phyloP scores from a whole-genome alignment of 2,797 vertebrate species.

The Ctenosaura bakeri region DNA sequence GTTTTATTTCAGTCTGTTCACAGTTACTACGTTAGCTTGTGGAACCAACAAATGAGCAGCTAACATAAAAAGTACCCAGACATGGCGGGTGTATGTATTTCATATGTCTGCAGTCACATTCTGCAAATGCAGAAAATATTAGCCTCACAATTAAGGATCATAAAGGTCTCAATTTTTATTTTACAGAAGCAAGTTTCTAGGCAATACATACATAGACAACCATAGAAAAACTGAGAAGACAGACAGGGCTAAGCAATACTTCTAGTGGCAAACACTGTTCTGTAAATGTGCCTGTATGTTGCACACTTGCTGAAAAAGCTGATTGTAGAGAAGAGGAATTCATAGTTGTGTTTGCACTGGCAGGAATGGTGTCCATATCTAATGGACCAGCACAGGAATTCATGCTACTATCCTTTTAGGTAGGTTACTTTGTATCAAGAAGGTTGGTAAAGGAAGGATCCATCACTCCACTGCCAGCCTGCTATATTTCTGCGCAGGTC shows the following conservation, averaged over 20 bases:
- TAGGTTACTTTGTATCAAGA: neutral
- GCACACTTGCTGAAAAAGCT: neutral
- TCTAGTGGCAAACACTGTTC: neutral
- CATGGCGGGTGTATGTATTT: neutral
- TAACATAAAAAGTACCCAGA: neutral
- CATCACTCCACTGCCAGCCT: neutral
- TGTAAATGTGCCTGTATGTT: neutral
- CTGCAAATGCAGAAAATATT: neutral
- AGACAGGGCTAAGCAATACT: neutral
- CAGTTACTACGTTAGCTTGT: neutral
- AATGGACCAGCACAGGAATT: neutral
- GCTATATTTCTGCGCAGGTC: neutral
- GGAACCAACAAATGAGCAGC: neutral
- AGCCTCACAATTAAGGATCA: neutral
- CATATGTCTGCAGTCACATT: neutral
- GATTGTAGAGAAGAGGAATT: neutral
- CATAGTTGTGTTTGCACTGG: neutral
- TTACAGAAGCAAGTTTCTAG: neutral
- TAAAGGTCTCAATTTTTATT: neutral
- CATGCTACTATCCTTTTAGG: neutral
- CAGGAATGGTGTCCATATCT: neutral
- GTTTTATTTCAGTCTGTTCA: too few relatives aligned
- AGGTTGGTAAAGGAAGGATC: neutral
- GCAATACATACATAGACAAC: neutral
- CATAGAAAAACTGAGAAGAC: neutral